Base-by-base conservation (phyloP, 1,140 invertebrate species). In the Helicoverpa armigera region DNA sequence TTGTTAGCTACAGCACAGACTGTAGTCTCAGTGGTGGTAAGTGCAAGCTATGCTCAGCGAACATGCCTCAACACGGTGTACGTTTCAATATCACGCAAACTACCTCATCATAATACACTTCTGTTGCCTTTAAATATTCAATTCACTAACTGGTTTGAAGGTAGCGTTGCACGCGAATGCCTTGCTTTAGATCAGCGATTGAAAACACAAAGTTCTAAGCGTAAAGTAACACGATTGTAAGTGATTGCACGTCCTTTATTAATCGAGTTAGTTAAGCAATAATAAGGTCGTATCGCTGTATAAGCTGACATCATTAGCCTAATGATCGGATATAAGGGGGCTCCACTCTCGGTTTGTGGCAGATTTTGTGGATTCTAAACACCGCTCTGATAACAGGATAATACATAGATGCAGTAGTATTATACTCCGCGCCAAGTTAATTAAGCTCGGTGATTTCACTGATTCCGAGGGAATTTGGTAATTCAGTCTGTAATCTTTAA, bases 261-360 rank as follows among this genome's bases (percentile, higher is more conserved):
- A 87, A 87, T 85, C 84, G 83, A 87, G 75, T 88, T 83, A 87
- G 86, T 87, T 78, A 35, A 43, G 77, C 70, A 84, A 75, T 86
- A 86, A 83, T 85, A 80, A 79, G 65, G 82, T 61, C 54, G 58
- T 85, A 85, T 88, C 83, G 63, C 81, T 86, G 81, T 83, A 85
- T 87, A 85, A 84, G 81, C 72, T 85, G 56, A 70, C 82, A 82
- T 87, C 85, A 89, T 89, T 87, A 89, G 81, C 70, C 72, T 85
- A 87, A 89, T 89, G 83, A 86, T 85, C 76, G 73, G 54, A 81
- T 78, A 79, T 65, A 76, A 54, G 72, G 56, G 35, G 79, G 54
- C 48, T 75, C 16, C 11, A 72, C 43, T 35, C 60, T 65, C 60
- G 74, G 35, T 58, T 51, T 70, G 76, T 58, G 65, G 76, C 35